phyloP scores from a whole-genome alignment of 2,797 vertebrate genomes.

The Staurois parvus region DNA sequence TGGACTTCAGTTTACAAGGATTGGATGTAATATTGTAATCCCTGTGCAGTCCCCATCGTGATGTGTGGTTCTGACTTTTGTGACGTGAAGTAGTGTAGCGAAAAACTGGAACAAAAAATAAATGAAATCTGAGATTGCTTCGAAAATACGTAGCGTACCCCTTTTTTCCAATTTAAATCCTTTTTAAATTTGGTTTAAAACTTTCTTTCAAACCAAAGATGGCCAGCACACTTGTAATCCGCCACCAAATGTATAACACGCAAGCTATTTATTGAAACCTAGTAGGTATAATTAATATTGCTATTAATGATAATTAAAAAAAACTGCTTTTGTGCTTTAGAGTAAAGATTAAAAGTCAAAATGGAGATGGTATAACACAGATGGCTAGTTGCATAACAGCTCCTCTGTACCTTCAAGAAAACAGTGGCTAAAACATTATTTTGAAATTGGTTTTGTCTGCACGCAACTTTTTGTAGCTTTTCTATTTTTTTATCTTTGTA shows the following conservation, averaged over 20 bases:
- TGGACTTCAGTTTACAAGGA: constrained; percentile 87
- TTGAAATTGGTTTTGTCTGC: constrained; percentile 59
- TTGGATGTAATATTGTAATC: constrained; percentile 92
- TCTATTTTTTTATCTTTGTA: constrained; percentile 40
- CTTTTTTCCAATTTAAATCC: constrained; percentile 71
- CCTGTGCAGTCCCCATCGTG: constrained; percentile 89
- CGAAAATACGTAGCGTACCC: neutral
- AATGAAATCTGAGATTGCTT: neutral
- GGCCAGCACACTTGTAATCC: constrained; percentile 85
- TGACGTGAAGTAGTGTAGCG: constrained; percentile 86
- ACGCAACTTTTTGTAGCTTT: constrained; percentile 62
- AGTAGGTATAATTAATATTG: constrained; percentile 55
- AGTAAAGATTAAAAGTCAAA: constrained; percentile 80
- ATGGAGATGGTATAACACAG: constrained; percentile 82
- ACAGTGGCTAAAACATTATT: constrained; percentile 73
- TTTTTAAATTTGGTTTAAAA: constrained; percentile 71
- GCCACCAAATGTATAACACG: constrained; percentile 81
- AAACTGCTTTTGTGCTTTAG: constrained; percentile 72
- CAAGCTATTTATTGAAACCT: constrained; percentile 71
- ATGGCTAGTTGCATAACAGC: constrained; percentile 81
- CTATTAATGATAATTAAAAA: constrained; percentile 28
- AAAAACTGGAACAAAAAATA: constrained; percentile 66
- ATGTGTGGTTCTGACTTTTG: constrained; percentile 88
- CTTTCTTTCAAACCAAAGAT: constrained; percentile 82
- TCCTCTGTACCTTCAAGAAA: constrained; percentile 76